A percentile compares a stretch with the other conserved stretches of the same genome.
Conservation (phyloP, 2,888 invertebrate genomes). For the Peribatodes rhomboidaria region DNA sequence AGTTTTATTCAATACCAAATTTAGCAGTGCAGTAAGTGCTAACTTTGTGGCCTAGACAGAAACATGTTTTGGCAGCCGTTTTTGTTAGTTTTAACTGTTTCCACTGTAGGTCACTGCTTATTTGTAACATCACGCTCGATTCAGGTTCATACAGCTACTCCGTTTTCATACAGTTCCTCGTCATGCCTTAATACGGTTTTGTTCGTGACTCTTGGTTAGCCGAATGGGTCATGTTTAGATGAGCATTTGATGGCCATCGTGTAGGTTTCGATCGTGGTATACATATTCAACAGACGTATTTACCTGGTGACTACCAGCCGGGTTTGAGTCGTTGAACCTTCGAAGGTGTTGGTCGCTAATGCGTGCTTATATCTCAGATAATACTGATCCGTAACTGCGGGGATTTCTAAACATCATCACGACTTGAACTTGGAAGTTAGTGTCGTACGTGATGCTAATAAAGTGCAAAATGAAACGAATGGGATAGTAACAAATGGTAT, state of each 20-base stretch:
- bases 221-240: slow-evolving; percentile 28
- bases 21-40: slow-evolving; percentile 8
- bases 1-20: background rate
- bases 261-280: slow-evolving; percentile 55
- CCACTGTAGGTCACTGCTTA: slow-evolving; percentile 3
- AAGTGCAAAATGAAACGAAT: slow-evolving; percentile 12
- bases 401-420: slow-evolving; percentile 32
- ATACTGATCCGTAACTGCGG: slow-evolving; percentile 23
- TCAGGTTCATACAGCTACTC: background rate
- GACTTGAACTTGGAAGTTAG: slow-evolving; percentile 13
- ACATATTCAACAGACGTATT: slow-evolving; percentile 58
- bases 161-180: background rate
- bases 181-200: slow-evolving; percentile 14
- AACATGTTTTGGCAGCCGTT: slow-evolving; percentile 5
- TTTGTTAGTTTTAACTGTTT: slow-evolving; percentile 11
- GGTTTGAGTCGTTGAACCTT: slow-evolving; percentile 45
- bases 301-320: slow-evolving; percentile 49
- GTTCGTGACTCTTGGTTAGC: slow-evolving; percentile 25
- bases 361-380: slow-evolving; percentile 28
- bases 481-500: background rate
- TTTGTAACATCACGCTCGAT: background rate
- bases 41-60: slow-evolving; percentile 11
- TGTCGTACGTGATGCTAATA: slow-evolving; percentile 8
- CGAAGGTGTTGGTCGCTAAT: slow-evolving; percentile 37
- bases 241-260: slow-evolving; percentile 49